These are phyloP conservation scores for Andrena chrysosceles DNA, from an alignment of 2,888 invertebrate species.

Conservation along the genomic window DNA sequence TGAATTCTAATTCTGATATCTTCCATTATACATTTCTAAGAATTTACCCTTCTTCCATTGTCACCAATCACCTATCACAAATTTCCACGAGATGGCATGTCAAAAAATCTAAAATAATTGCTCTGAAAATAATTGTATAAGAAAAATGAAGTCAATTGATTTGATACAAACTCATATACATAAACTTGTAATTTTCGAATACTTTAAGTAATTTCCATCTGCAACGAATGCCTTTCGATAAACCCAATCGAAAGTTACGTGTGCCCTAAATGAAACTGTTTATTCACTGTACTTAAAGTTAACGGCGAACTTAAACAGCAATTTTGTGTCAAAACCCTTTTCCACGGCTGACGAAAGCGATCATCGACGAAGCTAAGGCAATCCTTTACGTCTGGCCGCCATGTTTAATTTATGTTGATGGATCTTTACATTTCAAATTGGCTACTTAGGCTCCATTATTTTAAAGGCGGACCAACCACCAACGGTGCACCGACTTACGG, in stretches of 20 bases:
- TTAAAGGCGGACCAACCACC: slow-evolving; percentile 62
- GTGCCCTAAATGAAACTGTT: background rate
- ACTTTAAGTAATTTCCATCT: too few relatives aligned
- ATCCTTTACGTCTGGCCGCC: slow-evolving; percentile 57
- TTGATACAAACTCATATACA: too few relatives aligned
- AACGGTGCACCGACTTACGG: slow-evolving; percentile 37
- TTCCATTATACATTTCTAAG: background rate
- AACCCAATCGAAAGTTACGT: too few relatives aligned
- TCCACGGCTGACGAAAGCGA: background rate
- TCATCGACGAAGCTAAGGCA: slow-evolving; percentile 43
- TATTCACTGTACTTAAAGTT: background rate
- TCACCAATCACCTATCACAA: too few relatives aligned
- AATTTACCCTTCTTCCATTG: background rate
- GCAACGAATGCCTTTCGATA: too few relatives aligned
- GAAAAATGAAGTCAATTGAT: too few relatives aligned
- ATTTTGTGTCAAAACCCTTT: slow-evolving; percentile 5
- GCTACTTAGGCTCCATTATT: slow-evolving; percentile 75
- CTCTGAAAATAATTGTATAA: too few relatives aligned
- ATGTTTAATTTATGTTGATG: slow-evolving; percentile 79
- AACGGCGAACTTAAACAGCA: background rate
- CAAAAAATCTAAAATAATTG: too few relatives aligned
- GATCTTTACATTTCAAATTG: slow-evolving; percentile 78
- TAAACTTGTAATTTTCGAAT: too few relatives aligned
- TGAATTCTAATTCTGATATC: too few relatives aligned
- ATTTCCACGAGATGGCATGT: too few relatives aligned